phyloP scores from a whole-genome alignment of 2,113 vertebrate species.

The Eonycteris spelaea region DNA sequence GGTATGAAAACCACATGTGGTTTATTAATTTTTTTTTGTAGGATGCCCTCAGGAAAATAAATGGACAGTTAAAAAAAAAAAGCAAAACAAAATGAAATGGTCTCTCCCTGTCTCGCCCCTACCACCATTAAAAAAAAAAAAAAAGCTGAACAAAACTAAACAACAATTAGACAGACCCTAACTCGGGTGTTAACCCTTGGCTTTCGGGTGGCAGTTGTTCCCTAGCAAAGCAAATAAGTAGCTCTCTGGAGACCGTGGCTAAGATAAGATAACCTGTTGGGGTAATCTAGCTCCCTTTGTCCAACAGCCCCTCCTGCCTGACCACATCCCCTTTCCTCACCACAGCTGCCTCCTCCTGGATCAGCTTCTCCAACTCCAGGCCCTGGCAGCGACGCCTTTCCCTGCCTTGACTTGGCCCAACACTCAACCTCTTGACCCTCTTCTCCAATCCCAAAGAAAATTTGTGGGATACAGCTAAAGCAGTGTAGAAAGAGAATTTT shows the following conservation, averaged over 20 bases:
- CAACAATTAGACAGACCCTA: not conserved
- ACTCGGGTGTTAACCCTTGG: not conserved
- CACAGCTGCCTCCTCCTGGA: not conserved
- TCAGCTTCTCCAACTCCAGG: not conserved
- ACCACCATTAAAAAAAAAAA: not conserved
- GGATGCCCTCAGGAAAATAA: conserved; percentile 15
- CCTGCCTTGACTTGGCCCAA: not conserved
- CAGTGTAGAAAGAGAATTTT: not conserved
- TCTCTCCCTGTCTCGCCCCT: not conserved
- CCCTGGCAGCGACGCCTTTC: not conserved
- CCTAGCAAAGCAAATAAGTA: not conserved
- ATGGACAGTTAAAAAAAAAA: not conserved
- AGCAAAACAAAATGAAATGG: not conserved
- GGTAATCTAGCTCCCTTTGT: not conserved
- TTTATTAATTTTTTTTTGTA: not conserved
- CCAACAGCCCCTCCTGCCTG: not conserved
- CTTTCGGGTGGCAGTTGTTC: not conserved
- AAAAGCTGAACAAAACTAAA: not conserved
- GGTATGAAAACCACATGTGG: conserved; percentile 30
- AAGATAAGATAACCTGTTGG: not conserved
- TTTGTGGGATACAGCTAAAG: not conserved
- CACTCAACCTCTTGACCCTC: not conserved
- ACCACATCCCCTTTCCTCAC: not conserved
- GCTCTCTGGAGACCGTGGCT: not conserved
- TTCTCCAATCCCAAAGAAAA: not conserved